Conservation (phyloP, 2,797 vertebrate genomes). For the Cirrhinus molitorella region DNA sequence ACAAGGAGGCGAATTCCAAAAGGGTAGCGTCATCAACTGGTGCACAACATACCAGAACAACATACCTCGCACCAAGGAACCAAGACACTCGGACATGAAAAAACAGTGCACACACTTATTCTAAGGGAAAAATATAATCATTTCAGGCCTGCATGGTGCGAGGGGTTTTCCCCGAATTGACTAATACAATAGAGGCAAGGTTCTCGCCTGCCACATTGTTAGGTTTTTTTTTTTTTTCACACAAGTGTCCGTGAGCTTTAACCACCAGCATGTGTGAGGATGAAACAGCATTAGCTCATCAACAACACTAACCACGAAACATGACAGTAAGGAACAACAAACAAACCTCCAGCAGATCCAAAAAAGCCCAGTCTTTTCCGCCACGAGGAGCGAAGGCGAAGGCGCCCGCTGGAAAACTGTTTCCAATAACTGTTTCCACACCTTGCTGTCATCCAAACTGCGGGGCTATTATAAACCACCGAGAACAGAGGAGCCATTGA, state of each 20-base stretch:
- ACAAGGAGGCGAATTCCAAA: constrained; percentile 81
- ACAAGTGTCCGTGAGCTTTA: constrained; percentile 22
- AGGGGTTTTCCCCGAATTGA: constrained; percentile 30
- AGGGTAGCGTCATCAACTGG: constrained; percentile 78
- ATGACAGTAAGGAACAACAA: constrained; percentile 33
- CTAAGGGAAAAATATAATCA: constrained; percentile 1
- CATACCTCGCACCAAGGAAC: constrained; percentile 56
- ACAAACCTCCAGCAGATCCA: constrained; percentile 42
- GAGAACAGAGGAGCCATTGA: constrained; percentile 62
- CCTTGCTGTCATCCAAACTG: constrained; percentile 49
- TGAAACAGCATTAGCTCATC: constrained; percentile 20
- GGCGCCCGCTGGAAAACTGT: constrained; percentile 35
- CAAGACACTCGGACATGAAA: constrained; percentile 20
- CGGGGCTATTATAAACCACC: constrained; percentile 44
- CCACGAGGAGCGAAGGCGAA: neutral
- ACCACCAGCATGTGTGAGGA: constrained; percentile 34
- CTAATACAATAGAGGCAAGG: constrained; percentile 33
- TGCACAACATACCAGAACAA: constrained; percentile 68
- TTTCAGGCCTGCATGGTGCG: constrained; percentile 5
- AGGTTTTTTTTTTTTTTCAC: constrained; percentile 11
- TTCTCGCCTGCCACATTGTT: constrained; percentile 10
- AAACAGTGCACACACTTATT: constrained; percentile 27
- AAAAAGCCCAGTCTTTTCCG: neutral
- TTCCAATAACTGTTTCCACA: constrained; percentile 57
- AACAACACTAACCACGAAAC: constrained; percentile 26